Evolutionary conservation across 2,113 vertebrate genomes (phyloP).

Genomic region (Blennius ocellaris): DNA sequence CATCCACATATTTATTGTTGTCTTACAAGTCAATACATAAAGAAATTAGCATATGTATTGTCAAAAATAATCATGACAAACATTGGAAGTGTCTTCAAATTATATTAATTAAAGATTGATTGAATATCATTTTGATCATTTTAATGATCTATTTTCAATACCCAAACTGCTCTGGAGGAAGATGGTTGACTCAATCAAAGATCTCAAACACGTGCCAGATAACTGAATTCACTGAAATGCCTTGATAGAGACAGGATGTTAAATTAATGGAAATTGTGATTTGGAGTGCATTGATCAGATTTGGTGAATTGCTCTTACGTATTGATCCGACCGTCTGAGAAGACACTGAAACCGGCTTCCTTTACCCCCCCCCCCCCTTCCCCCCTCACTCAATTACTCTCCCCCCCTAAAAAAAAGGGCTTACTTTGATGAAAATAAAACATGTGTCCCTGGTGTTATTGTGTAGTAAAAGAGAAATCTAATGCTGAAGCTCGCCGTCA

Average conservation of each 20-base stretch:
- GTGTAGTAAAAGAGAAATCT: background rate
- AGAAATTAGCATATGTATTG: too few relatives aligned
- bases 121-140: too few relatives aligned
- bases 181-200: conserved; percentile 5
- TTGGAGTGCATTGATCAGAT: conserved; percentile 27
- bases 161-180: background rate
- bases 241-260: conserved; percentile 10
- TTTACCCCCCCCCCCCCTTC: too few relatives aligned
- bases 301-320: conserved; percentile 18
- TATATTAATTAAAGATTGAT: too few relatives aligned
- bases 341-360: background rate
- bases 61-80: too few relatives aligned
- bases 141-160: too few relatives aligned
- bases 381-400: background rate
- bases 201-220: background rate
- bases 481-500: background rate
- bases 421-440: background rate
- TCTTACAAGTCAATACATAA: too few relatives aligned
- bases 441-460: background rate
- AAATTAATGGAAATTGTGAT: conserved; percentile 29
- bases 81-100: too few relatives aligned
- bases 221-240: background rate
- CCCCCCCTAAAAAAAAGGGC: background rate
- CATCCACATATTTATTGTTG: too few relatives aligned
- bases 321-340: conserved; percentile 16